Evolutionary conservation across 2,888 invertebrate species (phyloP), one percentile per base, ranked within the genome.

Genomic region (Anarsia innoxiella): DNA sequence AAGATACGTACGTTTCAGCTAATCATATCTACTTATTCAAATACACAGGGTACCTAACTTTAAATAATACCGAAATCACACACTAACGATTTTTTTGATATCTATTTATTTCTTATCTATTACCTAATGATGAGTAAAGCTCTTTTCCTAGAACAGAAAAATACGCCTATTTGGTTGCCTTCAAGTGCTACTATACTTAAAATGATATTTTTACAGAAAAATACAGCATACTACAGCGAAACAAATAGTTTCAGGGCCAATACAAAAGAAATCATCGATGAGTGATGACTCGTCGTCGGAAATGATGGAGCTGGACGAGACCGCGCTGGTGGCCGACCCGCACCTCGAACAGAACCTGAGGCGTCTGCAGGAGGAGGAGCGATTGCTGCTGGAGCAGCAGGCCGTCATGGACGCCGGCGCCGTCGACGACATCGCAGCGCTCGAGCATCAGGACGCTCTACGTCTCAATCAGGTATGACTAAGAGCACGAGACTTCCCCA

Each of bases 241-340:
- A 9, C 8, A n/a, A n/a, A 25, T 54, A 83, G 82, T 79, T 79
- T 66, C 87, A 93, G 95, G 95, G 79, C 93, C 94, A 85, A 92
- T 94, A 74, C 89, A 91, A 87, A 94, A 94, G 88, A 95, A 94
- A 80, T 94, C 95, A 52, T 89, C 95, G 63, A 91, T 94, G 77
- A 95, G 95, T 82, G 92, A 92, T 55, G 80, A 78, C 44, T 92
- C 93, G 42, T 93, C 94, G 56, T 96, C 96, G 57, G 96, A 96
- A 74, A 92, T 93, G 82, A 93, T 95, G 90, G 96, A 96, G 80
- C 88, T 96, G 73, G 96, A 96, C 66, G 96, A 96, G 80, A 92
- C 93, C 59, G 91, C 93, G 58, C 76, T 92, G 68, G 82, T 91
- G 57, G 86, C 89, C 1, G 82, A 82, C 27, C 61, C 74, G 0